phyloP scores from a whole-genome alignment of 1,140 invertebrate genomes.

The Meloidogyne hapla region DNA sequence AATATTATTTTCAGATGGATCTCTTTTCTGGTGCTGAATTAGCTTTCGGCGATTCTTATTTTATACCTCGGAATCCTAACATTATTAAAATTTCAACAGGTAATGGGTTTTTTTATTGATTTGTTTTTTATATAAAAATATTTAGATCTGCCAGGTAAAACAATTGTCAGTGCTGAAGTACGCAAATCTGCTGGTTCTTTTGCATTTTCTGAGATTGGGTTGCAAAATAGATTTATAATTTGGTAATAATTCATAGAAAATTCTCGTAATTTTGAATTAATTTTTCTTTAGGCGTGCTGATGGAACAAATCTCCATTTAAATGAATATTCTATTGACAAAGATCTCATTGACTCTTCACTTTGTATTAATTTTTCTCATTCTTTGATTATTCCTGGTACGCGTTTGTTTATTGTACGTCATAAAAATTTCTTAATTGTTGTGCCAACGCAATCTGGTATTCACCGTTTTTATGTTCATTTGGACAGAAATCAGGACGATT shows the following conservation, averaged over 20 bases:
- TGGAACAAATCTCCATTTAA: conserved; percentile 25
- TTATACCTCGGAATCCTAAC: conserved; percentile 12
- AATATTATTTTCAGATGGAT: conserved; percentile 14
- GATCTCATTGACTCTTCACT: conserved; percentile 27
- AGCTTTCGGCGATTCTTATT: conserved; percentile 29
- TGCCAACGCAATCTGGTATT: conserved; percentile 30
- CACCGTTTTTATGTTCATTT: conserved; percentile 30
- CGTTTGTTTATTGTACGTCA: conserved; percentile 15
- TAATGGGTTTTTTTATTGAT: neutral
- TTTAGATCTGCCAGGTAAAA: conserved; percentile 24
- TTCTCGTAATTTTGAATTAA: neutral
- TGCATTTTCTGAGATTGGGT: conserved; percentile 3
- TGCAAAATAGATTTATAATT: conserved; percentile 30
- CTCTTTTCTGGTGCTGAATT: conserved; percentile 31
- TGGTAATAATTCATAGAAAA: conserved; percentile 15
- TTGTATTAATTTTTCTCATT: conserved; percentile 30
- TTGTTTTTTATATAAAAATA: neutral
- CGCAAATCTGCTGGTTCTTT: conserved; percentile 26
- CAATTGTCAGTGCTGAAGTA: conserved; percentile 19
- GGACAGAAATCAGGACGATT: conserved; percentile 16
- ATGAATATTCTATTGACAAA: conserved; percentile 25
- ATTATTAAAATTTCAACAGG: conserved; percentile 28
- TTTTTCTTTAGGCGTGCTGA: conserved; percentile 24
- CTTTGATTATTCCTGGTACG: conserved; percentile 24
- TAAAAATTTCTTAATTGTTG: conserved; percentile 23